These are phyloP conservation scores for Lampropteryx suffumata DNA, from an alignment of 2,888 invertebrate species.

Conservation along the genomic window DNA sequence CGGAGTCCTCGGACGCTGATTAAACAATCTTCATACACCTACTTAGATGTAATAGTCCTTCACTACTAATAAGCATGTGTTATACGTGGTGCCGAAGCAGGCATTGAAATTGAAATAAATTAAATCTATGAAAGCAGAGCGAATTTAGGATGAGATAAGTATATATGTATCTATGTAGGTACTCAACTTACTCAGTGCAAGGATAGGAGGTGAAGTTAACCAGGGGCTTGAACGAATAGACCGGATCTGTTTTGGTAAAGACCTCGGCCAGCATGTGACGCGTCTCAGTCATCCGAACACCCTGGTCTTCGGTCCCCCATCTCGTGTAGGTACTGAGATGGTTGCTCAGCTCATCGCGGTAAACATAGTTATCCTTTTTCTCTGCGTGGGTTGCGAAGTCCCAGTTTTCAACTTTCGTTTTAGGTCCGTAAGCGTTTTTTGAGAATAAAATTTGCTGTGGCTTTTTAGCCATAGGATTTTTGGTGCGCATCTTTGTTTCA, in stretches of 20 bases:
- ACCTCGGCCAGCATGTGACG: conserved; percentile 73
- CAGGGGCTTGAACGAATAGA: conserved; percentile 70
- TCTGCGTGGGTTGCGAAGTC: conserved; percentile 63
- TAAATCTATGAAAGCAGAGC: too few relatives aligned
- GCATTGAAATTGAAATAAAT: too few relatives aligned
- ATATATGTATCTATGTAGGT: background rate
- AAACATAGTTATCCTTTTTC: conserved; percentile 77
- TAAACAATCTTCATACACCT: too few relatives aligned
- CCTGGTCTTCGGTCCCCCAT: conserved; percentile 66
- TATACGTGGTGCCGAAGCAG: too few relatives aligned
- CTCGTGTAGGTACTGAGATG: conserved; percentile 74
- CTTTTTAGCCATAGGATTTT: conserved; percentile 65
- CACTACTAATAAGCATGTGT: too few relatives aligned
- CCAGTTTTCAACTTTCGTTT: conserved; percentile 75
- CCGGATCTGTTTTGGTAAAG: conserved; percentile 63
- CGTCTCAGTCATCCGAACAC: conserved; percentile 69
- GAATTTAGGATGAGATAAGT: background rate
- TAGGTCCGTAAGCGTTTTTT: conserved; percentile 64
- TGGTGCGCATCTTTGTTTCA: conserved; percentile 45
- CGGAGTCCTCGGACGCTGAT: too few relatives aligned
- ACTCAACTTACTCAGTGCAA: conserved; percentile 68
- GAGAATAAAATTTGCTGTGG: conserved; percentile 74
- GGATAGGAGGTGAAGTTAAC: conserved; percentile 77
- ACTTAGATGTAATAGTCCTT: too few relatives aligned
- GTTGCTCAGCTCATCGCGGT: conserved; percentile 70